phyloP scores from a whole-genome alignment of 2,888 invertebrate genomes.

The Sclerodermus sp. region DNA sequence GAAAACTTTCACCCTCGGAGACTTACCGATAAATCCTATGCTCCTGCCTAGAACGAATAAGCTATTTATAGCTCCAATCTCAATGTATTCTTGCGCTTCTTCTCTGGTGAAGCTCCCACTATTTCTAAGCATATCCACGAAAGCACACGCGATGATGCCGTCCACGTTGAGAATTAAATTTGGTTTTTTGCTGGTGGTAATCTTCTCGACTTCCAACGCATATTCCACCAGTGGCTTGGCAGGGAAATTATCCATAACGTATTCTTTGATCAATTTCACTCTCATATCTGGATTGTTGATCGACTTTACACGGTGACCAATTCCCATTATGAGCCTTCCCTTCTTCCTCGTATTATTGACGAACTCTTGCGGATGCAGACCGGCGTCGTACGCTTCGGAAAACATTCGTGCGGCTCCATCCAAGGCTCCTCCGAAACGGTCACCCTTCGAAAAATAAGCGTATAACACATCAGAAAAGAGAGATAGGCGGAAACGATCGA shows the following conservation, averaged over 20 bases:
- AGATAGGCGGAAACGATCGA: too few relatives aligned
- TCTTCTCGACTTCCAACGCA: constrained; percentile 96
- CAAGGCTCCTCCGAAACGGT: constrained; percentile 96
- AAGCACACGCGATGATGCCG: constrained; percentile 95
- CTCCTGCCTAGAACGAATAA: constrained; percentile 97
- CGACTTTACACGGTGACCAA: constrained; percentile 88
- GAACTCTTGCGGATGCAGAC: constrained; percentile 95
- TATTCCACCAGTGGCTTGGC: constrained; percentile 91
- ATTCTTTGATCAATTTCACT: constrained; percentile 95
- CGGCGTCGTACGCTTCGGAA: constrained; percentile 93
- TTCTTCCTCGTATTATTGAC: constrained; percentile 97
- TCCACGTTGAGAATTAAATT: constrained; percentile 99
- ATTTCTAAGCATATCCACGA: constrained; percentile 94
- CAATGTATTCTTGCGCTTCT: constrained; percentile 96
- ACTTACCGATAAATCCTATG: constrained; percentile 91
- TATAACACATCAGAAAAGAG: too few relatives aligned
- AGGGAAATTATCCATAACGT: constrained; percentile 91
- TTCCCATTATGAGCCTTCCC: constrained; percentile 98
- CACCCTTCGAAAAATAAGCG: constrained; percentile 71
- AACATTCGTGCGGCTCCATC: constrained; percentile 98
- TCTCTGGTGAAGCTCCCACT: constrained; percentile 95
- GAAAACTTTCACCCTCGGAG: too few relatives aligned
- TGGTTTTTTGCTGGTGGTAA: constrained; percentile 99
- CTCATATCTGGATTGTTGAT: constrained; percentile 99
- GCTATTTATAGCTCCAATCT: constrained; percentile 97